These are phyloP conservation scores for Damaliscus lunatus DNA, from an alignment of 2,113 vertebrate species.

Conservation along the genomic window DNA sequence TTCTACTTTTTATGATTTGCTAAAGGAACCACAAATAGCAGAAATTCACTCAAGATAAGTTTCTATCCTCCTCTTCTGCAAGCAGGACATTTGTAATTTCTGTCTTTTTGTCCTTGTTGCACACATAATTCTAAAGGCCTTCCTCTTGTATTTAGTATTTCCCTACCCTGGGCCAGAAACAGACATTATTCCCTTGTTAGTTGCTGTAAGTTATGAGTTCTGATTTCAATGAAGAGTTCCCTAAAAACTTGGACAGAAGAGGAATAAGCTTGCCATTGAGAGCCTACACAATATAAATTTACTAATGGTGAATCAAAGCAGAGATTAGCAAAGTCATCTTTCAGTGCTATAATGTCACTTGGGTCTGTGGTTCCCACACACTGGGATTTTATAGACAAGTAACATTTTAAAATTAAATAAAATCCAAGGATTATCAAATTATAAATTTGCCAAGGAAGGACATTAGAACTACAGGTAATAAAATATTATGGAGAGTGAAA, in stretches of 20 bases:
- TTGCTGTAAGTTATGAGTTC: not conserved
- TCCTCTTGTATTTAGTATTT: not conserved
- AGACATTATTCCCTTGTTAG: not conserved
- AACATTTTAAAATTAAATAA: constrained; percentile 28
- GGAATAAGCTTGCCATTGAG: not conserved
- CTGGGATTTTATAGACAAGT: not conserved
- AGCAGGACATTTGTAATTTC: not conserved
- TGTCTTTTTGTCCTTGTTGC: not conserved
- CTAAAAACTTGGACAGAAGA: not conserved
- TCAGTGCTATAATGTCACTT: not conserved
- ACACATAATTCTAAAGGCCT: not conserved
- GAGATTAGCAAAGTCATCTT: not conserved
- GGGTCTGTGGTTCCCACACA: not conserved
- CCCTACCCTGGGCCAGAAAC: not conserved
- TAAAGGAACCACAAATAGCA: not conserved
- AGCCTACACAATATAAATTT: not conserved
- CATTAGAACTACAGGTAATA: constrained; percentile 7
- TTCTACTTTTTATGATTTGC: not conserved
- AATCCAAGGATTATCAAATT: not conserved
- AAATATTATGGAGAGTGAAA: not conserved
- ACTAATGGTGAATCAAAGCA: not conserved
- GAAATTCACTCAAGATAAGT: not conserved
- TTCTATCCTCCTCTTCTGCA: not conserved
- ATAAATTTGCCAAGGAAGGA: constrained; percentile 12
- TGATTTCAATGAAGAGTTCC: constrained; percentile 1